Evolutionary conservation across 2,888 invertebrate genomes (phyloP).

Genomic region (Epistrophe eligans): DNA sequence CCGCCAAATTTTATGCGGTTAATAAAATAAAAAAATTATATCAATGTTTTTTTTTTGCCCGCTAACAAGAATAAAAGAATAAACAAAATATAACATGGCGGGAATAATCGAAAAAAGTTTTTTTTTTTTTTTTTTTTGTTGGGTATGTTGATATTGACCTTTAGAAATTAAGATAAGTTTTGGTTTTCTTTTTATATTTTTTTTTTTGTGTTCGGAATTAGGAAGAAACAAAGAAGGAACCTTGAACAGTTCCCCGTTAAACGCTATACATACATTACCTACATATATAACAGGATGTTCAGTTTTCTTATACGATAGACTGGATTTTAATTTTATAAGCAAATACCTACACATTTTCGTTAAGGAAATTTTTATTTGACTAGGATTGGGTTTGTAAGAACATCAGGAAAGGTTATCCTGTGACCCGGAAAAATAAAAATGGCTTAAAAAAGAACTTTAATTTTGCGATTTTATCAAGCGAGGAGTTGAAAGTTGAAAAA

Average conservation of each 20-base stretch:
- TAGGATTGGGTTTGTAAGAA: no score
- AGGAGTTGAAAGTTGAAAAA: no score
- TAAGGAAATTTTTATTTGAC: no score
- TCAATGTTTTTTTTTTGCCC: constrained; percentile 8
- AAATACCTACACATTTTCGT: background rate
- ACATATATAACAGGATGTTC: no score
- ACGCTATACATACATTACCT: no score
- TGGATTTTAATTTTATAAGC: background rate
- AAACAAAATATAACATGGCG: constrained; percentile 8
- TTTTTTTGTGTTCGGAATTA: background rate
- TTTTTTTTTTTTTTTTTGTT: background rate
- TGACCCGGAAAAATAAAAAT: no score
- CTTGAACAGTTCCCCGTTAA: background rate
- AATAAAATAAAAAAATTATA: constrained; percentile 22
- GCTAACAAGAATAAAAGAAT: background rate
- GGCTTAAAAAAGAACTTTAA: no score
- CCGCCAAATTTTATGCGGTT: constrained; percentile 19
- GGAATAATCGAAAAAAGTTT: constrained; percentile 38
- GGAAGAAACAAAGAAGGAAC: background rate
- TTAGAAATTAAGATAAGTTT: constrained; percentile 6
- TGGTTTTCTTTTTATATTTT: background rate
- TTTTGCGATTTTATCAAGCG: no score
- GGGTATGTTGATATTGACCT: constrained; percentile 23
- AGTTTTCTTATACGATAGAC: background rate
- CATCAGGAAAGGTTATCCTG: no score